Conservation (phyloP, 2,113 vertebrate genomes). For the Siniperca chuatsi region DNA sequence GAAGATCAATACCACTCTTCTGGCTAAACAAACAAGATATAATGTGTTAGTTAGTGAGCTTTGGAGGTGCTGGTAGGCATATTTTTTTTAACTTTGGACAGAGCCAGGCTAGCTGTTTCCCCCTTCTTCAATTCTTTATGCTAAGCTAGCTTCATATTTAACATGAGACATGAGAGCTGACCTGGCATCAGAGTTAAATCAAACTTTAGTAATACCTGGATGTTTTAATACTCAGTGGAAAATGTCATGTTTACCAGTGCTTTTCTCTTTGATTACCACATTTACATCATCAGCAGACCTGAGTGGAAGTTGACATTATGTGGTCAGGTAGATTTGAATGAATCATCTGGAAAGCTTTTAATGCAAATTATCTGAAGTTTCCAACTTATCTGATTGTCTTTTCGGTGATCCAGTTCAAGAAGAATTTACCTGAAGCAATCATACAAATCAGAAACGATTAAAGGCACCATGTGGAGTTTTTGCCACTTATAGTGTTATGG, state of each 20-base stretch:
- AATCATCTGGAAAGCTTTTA: not conserved
- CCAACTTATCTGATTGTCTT: not conserved
- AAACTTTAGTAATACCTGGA: not conserved
- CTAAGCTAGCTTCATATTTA: not conserved
- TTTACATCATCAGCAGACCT: not conserved
- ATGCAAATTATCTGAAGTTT: not conserved
- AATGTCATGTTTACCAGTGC: not conserved
- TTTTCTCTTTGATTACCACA: not conserved
- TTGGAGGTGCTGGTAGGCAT: too few relatives aligned
- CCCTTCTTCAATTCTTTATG: not conserved
- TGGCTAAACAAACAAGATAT: too few relatives aligned
- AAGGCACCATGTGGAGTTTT: not conserved
- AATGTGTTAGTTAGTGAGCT: too few relatives aligned
- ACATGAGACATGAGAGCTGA: not conserved
- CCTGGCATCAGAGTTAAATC: not conserved
- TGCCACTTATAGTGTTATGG: too few relatives aligned
- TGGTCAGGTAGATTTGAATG: constrained; percentile 15
- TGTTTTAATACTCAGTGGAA: not conserved
- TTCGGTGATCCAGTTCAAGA: not conserved
- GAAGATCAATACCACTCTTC: not conserved
- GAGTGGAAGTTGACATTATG: not conserved
- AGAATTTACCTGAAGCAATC: not conserved
- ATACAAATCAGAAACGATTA: not conserved
- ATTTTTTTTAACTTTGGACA: too few relatives aligned
- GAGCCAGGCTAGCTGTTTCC: not conserved